Conservation (phyloP, 1,140 invertebrate genomes). For the Calliphora vicina region DNA sequence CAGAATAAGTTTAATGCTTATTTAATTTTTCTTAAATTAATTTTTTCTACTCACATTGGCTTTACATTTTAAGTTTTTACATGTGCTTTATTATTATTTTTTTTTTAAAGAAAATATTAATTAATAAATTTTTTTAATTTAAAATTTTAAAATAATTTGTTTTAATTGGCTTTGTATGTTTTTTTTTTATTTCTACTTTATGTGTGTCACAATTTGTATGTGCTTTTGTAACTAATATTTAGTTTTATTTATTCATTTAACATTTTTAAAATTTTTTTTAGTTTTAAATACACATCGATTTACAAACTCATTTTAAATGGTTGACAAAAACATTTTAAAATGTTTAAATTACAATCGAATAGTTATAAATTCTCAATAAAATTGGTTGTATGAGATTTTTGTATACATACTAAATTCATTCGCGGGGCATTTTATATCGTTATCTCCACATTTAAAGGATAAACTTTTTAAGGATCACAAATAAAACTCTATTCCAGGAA, state of each 20-base stretch:
- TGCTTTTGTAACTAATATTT: constrained; percentile 21
- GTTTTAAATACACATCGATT: too few species aligned
- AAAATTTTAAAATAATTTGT: constrained; percentile 20
- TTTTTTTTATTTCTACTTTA: not conserved
- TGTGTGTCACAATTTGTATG: not conserved
- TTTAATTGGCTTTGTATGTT: constrained; percentile 21
- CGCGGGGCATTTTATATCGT: too few species aligned
- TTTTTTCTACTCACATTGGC: not conserved
- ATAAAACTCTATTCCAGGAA: too few species aligned
- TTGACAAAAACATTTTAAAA: too few species aligned
- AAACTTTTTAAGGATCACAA: too few species aligned
- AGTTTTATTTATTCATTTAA: not conserved
- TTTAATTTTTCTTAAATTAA: not conserved
- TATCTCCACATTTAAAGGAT: too few species aligned
- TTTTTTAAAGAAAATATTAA: not conserved
- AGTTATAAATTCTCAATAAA: too few species aligned
- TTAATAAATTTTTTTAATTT: constrained; percentile 18
- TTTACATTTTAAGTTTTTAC: not conserved
- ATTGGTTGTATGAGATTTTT: too few species aligned
- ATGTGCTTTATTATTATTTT: constrained; percentile 18
- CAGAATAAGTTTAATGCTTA: constrained; percentile 41
- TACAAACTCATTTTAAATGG: too few species aligned
- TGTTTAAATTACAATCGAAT: too few species aligned
- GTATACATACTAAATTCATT: too few species aligned
- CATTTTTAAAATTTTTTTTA: not conserved